phyloP scores from a whole-genome alignment of 2,113 vertebrate genomes.

The Nothoprocta pentlandii region DNA sequence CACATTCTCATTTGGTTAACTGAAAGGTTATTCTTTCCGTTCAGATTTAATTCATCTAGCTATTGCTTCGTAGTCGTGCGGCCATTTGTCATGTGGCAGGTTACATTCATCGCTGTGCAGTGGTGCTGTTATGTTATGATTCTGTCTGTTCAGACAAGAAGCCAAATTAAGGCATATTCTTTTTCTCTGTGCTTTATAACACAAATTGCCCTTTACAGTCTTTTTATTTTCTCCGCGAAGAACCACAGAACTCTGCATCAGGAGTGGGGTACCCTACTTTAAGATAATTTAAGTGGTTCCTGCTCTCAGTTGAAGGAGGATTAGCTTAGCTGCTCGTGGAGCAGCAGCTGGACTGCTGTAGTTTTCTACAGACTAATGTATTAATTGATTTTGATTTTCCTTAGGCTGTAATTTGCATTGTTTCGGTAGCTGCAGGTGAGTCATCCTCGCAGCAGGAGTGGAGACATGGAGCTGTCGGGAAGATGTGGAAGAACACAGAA shows the following conservation, averaged over 20 bases:
- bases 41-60: not conserved
- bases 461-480: rapidly evolving
- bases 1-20: not conserved
- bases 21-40: not conserved
- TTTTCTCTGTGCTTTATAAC: not conserved
- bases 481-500: not conserved
- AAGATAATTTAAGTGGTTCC: not conserved
- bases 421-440: not conserved
- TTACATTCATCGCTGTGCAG: rapidly evolving
- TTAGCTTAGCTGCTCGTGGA: not conserved
- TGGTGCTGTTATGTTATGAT: not conserved
- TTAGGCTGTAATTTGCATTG: not conserved
- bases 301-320: not conserved
- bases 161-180: not conserved
- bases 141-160: not conserved
- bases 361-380: not conserved
- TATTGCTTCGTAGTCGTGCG: not conserved
- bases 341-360: not conserved
- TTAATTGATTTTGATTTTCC: not conserved
- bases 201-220: not conserved
- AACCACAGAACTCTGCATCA: not conserved
- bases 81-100: not conserved
- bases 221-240: not conserved
- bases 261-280: not conserved
- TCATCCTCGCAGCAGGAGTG: not conserved